Percentiles rank a stretch among this genome's conserved stretches.
These are phyloP conservation scores for Dendronephthya gigantea DNA, from an alignment of 64 coral and sea anemone species.

Conservation along the genomic window DNA sequence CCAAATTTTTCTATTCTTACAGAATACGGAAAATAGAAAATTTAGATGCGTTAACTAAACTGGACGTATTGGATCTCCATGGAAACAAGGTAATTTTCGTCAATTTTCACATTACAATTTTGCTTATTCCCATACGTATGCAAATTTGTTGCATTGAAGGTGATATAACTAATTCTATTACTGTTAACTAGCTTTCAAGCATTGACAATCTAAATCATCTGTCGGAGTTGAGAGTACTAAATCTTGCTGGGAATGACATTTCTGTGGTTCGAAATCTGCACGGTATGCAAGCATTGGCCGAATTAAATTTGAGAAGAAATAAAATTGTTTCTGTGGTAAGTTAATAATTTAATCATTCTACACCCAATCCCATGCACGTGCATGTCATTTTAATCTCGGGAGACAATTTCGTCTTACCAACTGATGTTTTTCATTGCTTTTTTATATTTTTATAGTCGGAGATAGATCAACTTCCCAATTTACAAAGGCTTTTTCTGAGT, in stretches of 20 bases:
- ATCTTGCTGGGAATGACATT: slow-evolving; percentile 87
- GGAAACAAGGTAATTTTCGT: slow-evolving; percentile 60
- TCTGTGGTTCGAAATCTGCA: slow-evolving; percentile 47
- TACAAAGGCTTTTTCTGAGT: slow-evolving; percentile 89
- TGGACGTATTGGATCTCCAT: slow-evolving; percentile 92
- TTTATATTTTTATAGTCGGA: slow-evolving; percentile 45
- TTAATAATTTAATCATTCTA: no score
- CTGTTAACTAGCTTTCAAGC: slow-evolving; percentile 42
- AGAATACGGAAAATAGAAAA: slow-evolving; percentile 83
- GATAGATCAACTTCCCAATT: slow-evolving; percentile 58
- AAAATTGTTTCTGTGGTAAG: slow-evolving; percentile 77
- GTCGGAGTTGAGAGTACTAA: slow-evolving; percentile 65
- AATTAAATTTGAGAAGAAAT: slow-evolving; percentile 85
- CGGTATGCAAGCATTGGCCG: slow-evolving; percentile 73
- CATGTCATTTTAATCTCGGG: background rate
- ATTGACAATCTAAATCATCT: slow-evolving; percentile 90
- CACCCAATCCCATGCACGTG: background rate
- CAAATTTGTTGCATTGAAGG: background rate
- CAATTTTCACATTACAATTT: background rate
- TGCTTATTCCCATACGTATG: background rate
- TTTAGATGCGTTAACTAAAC: slow-evolving; percentile 77
- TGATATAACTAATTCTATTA: background rate
- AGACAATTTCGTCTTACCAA: background rate
- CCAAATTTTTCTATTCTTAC: background rate
- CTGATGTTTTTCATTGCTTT: background rate